Evolutionary conservation across 2,797 vertebrate species (phyloP), one percentile per base, ranked within the genome.

Genomic region (Caiman crocodilus): DNA sequence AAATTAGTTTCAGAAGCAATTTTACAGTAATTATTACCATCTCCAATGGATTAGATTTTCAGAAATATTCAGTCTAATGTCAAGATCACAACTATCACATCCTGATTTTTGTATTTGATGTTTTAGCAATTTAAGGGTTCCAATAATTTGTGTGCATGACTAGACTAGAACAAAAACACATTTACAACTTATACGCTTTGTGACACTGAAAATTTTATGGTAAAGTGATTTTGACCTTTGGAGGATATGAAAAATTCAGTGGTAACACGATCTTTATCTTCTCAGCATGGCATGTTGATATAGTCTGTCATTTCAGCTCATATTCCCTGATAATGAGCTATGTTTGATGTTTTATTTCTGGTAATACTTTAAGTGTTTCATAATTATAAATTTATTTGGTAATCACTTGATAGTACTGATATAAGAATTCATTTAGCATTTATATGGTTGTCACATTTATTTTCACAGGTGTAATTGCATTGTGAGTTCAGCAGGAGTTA

Each of bases 121-220:
- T 97, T 96, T 94, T 28, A 94, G 89, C 71, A 93, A 77, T 95
- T 96, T 94, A 90, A 97, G 71, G 30, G 83, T 97, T 96, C 89
- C 75, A 82, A 88, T 85, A 92, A 96, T 90, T 88, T 88, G 76
- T 15, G 84, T 92, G 85, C 89, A 86, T 91, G 94, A 95, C 83
- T 90, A 95, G 80, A 94, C 94, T 88, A 89, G 95, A 97, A 96
- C 85, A 94, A 94, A 96, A 96, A 83, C 85, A 89, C 88, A 73
- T 92, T 97, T 90, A 94, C 21, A 82, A 88, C 77, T 90, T 92
- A 84, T 69, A 90, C 92, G 90, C 78, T 96, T 91, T 85, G 77
- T 96, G 93, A 95, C 91, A 96, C 94, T 95, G 94, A 89, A 95
- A 82, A 90, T 97, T 97, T 96, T 94, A 97, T 95, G 88, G 95